Conservation (phyloP, 2,797 vertebrate genomes). For the Telmatherina bonti region DNA sequence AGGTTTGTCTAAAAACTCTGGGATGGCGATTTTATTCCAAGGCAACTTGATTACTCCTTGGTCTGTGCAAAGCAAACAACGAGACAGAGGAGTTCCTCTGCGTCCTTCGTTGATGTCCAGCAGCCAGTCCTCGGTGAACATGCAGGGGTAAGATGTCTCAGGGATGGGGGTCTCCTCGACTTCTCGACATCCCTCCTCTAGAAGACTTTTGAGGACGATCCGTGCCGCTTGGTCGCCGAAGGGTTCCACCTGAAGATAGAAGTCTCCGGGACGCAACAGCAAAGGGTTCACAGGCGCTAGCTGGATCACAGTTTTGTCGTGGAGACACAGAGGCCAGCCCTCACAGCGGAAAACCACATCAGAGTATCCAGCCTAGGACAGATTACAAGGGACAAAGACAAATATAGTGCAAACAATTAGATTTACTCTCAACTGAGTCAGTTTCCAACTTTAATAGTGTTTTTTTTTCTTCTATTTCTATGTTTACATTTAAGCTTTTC, state of each 20-base stretch:
- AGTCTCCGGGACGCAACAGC: conserved; percentile 92
- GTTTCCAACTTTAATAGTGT: not conserved
- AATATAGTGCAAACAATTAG: not conserved
- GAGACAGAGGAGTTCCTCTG: conserved; percentile 80
- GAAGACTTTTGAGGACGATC: conserved; percentile 90
- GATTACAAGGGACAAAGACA: not conserved
- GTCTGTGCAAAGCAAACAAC: conserved; percentile 91
- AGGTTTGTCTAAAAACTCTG: conserved; percentile 88
- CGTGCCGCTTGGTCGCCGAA: conserved; percentile 88
- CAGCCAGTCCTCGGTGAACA: conserved; percentile 92
- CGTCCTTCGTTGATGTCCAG: conserved; percentile 85
- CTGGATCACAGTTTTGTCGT: conserved; percentile 90
- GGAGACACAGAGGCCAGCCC: conserved; percentile 94
- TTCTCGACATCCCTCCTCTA: conserved; percentile 82
- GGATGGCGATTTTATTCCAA: conserved; percentile 87
- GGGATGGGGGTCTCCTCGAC: conserved; percentile 88
- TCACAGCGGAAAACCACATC: conserved; percentile 92
- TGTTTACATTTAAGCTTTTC: not conserved
- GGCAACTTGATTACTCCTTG: conserved; percentile 87
- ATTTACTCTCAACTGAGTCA: not conserved
- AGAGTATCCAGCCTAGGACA: conserved; percentile 87
- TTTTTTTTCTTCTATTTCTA: not conserved
- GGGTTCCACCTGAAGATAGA: conserved; percentile 93
- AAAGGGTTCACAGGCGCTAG: conserved; percentile 90
- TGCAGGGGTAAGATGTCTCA: conserved; percentile 85